phyloP scores from a whole-genome alignment of 1,140 invertebrate genomes.

The Phymorhynchus buccinoides region DNA sequence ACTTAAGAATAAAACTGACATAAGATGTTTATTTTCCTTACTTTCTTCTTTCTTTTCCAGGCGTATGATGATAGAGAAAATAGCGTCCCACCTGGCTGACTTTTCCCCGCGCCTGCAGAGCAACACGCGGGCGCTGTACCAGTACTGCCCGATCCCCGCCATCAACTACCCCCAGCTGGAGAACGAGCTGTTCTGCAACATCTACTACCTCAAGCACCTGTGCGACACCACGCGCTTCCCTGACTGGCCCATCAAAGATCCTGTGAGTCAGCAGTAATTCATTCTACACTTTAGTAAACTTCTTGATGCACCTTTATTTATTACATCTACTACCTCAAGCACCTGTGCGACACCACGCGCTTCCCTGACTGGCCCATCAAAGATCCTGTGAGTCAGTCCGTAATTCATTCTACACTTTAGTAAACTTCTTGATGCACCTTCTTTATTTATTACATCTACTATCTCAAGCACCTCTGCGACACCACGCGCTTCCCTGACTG shows the following conservation, averaged over 20 bases:
- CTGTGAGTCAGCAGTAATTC: too few species aligned
- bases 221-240: constrained; percentile 93
- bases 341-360: constrained; percentile 90
- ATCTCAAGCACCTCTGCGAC: constrained; percentile 96
- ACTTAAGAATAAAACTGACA: too few species aligned
- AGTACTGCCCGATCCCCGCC: constrained; percentile 96
- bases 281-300: too few species aligned
- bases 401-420: too few species aligned
- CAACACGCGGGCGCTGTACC: constrained; percentile 95
- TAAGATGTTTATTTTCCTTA: too few species aligned
- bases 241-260: constrained; percentile 96
- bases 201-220: constrained; percentile 97
- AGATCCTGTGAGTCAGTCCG: constrained; percentile 89
- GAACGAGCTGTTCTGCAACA: constrained; percentile 98
- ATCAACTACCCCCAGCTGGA: constrained; percentile 96
- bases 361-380: constrained; percentile 98
- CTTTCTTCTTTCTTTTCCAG: too few species aligned
- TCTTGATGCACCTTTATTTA: too few species aligned
- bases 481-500: constrained; percentile 92
- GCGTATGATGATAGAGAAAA: constrained; percentile 95
- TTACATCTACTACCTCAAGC: constrained; percentile 97
- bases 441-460: constrained; percentile 99
- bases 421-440: too few species aligned
- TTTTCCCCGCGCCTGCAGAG: constrained; percentile 94
- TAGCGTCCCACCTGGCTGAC: constrained; percentile 96